Base-by-base conservation (phyloP, 2,888 invertebrate species). In the Leucophenga maculata region DNA sequence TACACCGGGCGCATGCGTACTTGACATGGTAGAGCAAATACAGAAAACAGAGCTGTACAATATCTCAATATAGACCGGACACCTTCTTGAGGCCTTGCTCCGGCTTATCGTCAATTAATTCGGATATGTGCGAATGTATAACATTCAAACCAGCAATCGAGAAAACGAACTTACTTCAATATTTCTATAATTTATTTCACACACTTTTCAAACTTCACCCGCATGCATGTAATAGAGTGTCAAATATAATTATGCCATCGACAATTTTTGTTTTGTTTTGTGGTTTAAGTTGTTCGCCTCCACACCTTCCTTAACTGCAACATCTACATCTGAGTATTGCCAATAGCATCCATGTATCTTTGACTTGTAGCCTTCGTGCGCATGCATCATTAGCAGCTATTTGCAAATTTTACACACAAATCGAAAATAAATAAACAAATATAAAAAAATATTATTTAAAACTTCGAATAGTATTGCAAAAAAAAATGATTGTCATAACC, bases 221-320 rank as follows among this genome's bases (percentile, higher is more conserved):
- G 11, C 54, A 16, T 54, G 1, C 18, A 18, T 22, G 39, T 39
- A 39, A 11, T 1, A 11, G 18, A 18, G 57, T 57, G 57, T 6
- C 31, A 26, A 57, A 13, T 26, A 26, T 57, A 57, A 57, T 57
- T 57, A 57, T 20, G 22, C 13, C 55, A 54, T 54, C 20, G 54
- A 54, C 13, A 18, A 54, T 16, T 54, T 16, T 26, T 57, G 14
- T 18, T 16, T 0, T 20, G 26, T 14, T 26, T 57, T 16, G 9
- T 20, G 26, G 31, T 26, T 57, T n/a, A 26, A 3, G 9, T 16
- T 18, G 16, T n/a, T 50, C 18, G 50, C 18, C 16, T 18, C 18
- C 50, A 16, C 50, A 18, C 18, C 50, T n/a, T 50, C 50, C 16
- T 18, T 8, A 2, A n/a, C 26, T 26, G 26, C 26, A 26, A 26